These are phyloP conservation scores for Eira barbara DNA, from an alignment of 2,113 vertebrate species.

Conservation along the genomic window DNA sequence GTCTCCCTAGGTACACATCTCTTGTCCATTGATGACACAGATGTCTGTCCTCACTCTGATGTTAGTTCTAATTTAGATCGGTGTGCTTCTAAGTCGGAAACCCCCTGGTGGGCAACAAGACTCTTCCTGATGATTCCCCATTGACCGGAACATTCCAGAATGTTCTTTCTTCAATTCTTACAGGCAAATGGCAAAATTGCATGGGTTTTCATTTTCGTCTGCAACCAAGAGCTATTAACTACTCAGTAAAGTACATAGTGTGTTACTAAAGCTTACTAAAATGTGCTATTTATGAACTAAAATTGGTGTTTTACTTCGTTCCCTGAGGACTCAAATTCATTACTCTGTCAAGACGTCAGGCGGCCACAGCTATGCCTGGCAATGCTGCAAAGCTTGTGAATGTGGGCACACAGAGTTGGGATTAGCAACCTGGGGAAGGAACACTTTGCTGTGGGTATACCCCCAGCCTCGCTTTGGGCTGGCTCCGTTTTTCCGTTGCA, in stretches of 20 bases:
- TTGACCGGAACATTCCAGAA: neutral
- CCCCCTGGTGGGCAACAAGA: neutral
- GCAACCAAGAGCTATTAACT: neutral
- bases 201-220: neutral
- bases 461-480: neutral
- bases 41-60: neutral
- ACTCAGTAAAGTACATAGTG: neutral
- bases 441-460: neutral
- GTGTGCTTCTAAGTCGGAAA: neutral
- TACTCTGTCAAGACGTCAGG: neutral
- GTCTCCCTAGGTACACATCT: neutral
- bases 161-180: neutral
- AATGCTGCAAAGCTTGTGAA: no score
- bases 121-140: neutral
- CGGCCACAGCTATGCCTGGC: neutral
- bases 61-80: neutral
- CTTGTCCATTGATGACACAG: no score
- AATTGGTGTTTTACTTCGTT: neutral
- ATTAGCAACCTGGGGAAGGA: neutral
- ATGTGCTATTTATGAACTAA: neutral
- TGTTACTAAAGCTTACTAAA: neutral
- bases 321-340: neutral
- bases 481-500: neutral
- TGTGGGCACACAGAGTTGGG: neutral
- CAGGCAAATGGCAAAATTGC: neutral